Base-by-base conservation (phyloP, 1,140 invertebrate genomes). In the Drosophila miranda region DNA sequence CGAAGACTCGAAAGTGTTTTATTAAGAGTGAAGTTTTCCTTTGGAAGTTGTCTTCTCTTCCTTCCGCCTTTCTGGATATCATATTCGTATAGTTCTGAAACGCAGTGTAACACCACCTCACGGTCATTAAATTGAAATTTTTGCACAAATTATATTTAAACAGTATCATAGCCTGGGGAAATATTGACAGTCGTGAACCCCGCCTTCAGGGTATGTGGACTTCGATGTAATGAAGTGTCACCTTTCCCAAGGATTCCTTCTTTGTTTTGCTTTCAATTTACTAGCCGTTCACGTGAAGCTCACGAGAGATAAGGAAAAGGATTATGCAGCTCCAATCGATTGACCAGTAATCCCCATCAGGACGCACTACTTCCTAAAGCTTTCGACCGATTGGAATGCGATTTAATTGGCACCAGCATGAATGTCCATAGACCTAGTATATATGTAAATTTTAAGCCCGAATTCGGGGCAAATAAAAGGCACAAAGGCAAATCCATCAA, bases 401-500 rank as follows among this genome's bases (percentile, higher is more conserved):
- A 55, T 48, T 67, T 67, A 68, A 67, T 68, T 68, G 64, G 63
- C 34, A 26, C 19, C 43, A 41, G 38, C 14, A 49, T 19, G 19
- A 11, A 13, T 38, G 11, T 38, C 34, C 38, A 45, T 26, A 53
- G 3, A 9, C 5, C 11, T 7, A 21, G 6, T 14, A 51, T 26
- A 3, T 14, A 28, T 23, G 49, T 7, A 19, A 2, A 26, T 16
- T 2, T 1, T 28, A 34, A 16, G 8, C 1, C 28, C 13, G 2
- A 52, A 28, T 52, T 34, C 30, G 16, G 6, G 26, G 34, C 16
- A 34, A 34, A 26, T 19, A n/a, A n/a, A 42, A 48, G 41, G 50
- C 44, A 49, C 48, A 56, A 21, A 34, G 43, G 44, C 43, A 49
- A 68, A 69, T 68, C 66, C 51, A 43, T 69, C 66, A 69, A 16